Conservation (phyloP, 1,140 invertebrate species). For the Branchinecta lynchi region DNA sequence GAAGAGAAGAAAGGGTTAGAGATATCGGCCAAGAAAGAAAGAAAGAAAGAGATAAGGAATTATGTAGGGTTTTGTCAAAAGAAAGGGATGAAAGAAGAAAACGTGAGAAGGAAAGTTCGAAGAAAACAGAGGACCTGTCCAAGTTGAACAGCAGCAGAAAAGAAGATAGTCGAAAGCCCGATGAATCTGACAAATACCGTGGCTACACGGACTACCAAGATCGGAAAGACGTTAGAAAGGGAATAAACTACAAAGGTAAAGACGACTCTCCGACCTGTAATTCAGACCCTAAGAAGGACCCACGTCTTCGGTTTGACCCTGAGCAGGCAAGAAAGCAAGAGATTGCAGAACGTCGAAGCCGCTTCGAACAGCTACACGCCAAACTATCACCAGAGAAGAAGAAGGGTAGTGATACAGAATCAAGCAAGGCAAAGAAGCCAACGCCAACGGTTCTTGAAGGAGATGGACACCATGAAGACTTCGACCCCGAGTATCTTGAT, state of each 20-base stretch:
- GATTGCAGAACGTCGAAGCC: neutral
- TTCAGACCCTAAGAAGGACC: too few species aligned
- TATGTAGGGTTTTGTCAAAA: neutral
- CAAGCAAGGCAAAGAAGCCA: neutral
- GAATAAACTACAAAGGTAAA: too few species aligned
- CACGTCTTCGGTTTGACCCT: too few species aligned
- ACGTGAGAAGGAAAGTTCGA: neutral
- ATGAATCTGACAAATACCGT: too few species aligned
- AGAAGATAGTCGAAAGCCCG: too few species aligned
- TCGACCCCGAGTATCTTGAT: neutral
- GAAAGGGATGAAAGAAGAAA: neutral
- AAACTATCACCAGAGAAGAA: neutral
- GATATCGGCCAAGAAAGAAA: neutral
- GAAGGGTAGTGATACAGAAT: neutral
- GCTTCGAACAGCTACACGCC: neutral
- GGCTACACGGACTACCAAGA: too few species aligned
- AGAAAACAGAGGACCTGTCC: neutral
- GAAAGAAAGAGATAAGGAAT: neutral
- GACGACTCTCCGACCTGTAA: too few species aligned
- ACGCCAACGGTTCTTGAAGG: neutral
- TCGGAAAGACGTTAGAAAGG: too few species aligned
- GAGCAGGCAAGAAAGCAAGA: neutral
- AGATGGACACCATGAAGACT: slow-evolving; percentile 3
- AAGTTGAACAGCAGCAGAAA: too few species aligned
- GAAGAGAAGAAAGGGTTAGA: neutral